Evolutionary conservation across 2,888 invertebrate species (phyloP).

Genomic region (Eilema sororculum): DNA sequence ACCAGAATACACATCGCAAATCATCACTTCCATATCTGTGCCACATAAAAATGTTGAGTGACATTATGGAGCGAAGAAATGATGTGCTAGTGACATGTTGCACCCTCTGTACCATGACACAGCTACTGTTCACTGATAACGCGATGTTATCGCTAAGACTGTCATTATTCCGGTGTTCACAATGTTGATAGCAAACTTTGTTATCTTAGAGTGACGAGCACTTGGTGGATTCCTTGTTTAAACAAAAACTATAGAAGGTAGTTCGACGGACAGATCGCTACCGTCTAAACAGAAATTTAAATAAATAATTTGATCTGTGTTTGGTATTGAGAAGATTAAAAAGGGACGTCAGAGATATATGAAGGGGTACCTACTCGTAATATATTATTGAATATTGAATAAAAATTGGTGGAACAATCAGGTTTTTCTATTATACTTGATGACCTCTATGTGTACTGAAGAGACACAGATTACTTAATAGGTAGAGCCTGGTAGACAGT

Average conservation of each 20-base stretch:
- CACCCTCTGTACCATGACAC: constrained; percentile 27
- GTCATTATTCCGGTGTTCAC: constrained; percentile 28
- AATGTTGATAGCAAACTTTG: constrained; percentile 13
- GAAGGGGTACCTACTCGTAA: no score
- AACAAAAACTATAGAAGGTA: neutral
- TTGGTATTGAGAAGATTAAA: no score
- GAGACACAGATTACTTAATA: no score
- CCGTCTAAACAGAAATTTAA: no score
- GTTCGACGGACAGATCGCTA: neutral
- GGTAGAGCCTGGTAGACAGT: no score
- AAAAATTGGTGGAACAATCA: no score
- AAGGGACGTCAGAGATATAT: no score
- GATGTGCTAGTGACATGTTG: constrained; percentile 34
- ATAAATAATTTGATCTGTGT: no score
- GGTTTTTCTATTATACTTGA: neutral
- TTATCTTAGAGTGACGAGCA: constrained; percentile 13
- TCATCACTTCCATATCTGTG: constrained; percentile 52
- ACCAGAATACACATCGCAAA: constrained; percentile 62
- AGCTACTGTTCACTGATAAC: constrained; percentile 23
- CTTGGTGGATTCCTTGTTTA: constrained; percentile 9
- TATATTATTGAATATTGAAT: no score
- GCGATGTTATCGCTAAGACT: constrained; percentile 28
- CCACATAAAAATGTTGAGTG: constrained; percentile 3
- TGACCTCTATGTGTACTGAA: no score
- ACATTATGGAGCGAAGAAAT: constrained; percentile 17